phyloP scores from a whole-genome alignment of 2,888 invertebrate species.

The Sinopyrophorus schimmeli region DNA sequence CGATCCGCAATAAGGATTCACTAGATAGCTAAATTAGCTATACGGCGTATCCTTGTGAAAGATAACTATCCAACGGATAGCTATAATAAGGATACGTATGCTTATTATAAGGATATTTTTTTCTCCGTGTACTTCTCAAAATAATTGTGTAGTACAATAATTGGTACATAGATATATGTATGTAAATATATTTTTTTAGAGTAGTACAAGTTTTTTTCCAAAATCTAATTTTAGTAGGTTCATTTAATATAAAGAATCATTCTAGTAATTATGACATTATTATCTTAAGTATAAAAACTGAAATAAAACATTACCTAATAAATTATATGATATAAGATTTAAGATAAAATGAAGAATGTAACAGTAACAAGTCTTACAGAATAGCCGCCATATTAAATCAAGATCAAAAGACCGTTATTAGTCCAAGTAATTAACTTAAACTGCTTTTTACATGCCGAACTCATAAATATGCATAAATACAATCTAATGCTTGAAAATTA shows the following conservation, averaged over 20 bases:
- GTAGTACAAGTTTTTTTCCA: too few species aligned
- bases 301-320: constrained; percentile 38
- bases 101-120: too few species aligned
- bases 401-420: constrained; percentile 41
- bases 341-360: constrained; percentile 40
- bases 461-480: constrained; percentile 38
- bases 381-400: constrained; percentile 40
- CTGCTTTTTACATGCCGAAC: constrained; percentile 37
- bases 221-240: too few species aligned
- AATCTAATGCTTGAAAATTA: constrained; percentile 11
- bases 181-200: too few species aligned
- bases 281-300: constrained; percentile 33
- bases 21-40: too few species aligned
- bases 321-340: constrained; percentile 37
- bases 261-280: constrained; percentile 30
- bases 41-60: too few species aligned
- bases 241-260: constrained; percentile 14
- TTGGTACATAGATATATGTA: too few species aligned
- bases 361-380: constrained; percentile 40
- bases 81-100: too few species aligned
- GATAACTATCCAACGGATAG: too few species aligned
- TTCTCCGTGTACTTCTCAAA: too few species aligned
- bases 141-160: too few species aligned
- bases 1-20: too few species aligned
- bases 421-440: constrained; percentile 41